phyloP scores from a whole-genome alignment of 2,888 invertebrate genomes.

The Lumbricus terrestris region DNA sequence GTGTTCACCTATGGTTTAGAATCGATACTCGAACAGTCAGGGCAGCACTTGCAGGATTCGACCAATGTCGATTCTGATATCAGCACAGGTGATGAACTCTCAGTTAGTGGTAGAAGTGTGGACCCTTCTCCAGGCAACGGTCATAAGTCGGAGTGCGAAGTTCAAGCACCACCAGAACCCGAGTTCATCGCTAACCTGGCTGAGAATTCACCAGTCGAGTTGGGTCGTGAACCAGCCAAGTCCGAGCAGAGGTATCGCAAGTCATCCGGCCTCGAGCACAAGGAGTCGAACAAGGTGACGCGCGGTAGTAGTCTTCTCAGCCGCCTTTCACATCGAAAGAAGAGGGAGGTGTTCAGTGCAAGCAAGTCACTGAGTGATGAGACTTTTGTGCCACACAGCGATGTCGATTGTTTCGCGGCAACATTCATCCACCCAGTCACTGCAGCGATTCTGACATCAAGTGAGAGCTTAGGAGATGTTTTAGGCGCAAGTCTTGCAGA shows the following conservation, averaged over 20 bases:
- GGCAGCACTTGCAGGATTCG: not conserved
- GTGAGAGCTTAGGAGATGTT: not conserved
- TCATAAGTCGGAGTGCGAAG: not conserved
- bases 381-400: not conserved
- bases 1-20: not conserved
- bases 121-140: not conserved
- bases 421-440: not conserved
- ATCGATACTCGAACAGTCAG: not conserved
- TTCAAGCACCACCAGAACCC: not conserved
- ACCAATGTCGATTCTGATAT: not conserved
- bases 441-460: not conserved
- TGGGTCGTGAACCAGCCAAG: not conserved
- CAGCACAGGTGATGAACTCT: not conserved
- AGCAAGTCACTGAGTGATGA: conserved; percentile 13
- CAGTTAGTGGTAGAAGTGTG: not conserved
- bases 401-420: not conserved
- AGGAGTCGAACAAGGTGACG: not conserved
- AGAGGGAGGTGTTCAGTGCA: not conserved
- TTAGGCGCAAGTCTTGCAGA: not conserved
- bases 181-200: not conserved
- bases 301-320: not conserved
- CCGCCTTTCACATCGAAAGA: conserved; percentile 11
- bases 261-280: not conserved
- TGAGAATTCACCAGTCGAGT: not conserved
- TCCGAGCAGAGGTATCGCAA: not conserved